Evolutionary conservation across 2,113 vertebrate species (phyloP), one percentile per base, ranked within the genome.

Genomic region (Ptilonorhynchus violaceus): DNA sequence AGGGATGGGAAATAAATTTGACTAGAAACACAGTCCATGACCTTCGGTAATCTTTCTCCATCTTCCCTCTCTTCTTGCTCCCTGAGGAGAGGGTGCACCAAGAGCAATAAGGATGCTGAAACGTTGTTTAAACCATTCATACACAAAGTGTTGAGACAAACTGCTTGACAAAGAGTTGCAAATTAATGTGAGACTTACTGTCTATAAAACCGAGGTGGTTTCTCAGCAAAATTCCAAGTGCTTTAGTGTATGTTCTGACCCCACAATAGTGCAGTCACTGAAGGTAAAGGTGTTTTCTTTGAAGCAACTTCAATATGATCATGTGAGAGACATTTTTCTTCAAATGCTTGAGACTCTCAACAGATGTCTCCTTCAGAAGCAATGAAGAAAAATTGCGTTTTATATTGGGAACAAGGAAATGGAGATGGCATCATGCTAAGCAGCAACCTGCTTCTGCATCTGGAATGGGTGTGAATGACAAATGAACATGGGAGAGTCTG

Each of bases 331-430:
- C 30, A 37, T 95, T 91, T 91, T 88, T 92, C 88, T 74, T 91
- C 52, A 72, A 74, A 60, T 68, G 58, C 73, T 58, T n/a, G 52
- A 82, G 93, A 94, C 12, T 2, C 37, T 35, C 19, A 92, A 66
- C 94, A 95, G 92, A 96, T 95, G 93, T 81, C 79, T 92, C 44
- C 52, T 90, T 88, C 90, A 92, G 80, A 92, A 94, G 35, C 72
- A 77, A 90, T 74, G 85, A 90, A 76, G 78, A 93, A 92, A 93
- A 91, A 81, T 21, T 14, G 50, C 60, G 6, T 78, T 86, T 93
- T 92, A 23, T 75, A n/a, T 9, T 78, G 68, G 49, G 62, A 91
- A 50, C 75, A 74, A 72, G 47, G 85, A 89, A 90, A 42, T 35
- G 27, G 56, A 92, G 41, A 41, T 70, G 86, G 77, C 69, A 66